Conservation (phyloP, 2,888 invertebrate genomes). For the Belgica antarctica region DNA sequence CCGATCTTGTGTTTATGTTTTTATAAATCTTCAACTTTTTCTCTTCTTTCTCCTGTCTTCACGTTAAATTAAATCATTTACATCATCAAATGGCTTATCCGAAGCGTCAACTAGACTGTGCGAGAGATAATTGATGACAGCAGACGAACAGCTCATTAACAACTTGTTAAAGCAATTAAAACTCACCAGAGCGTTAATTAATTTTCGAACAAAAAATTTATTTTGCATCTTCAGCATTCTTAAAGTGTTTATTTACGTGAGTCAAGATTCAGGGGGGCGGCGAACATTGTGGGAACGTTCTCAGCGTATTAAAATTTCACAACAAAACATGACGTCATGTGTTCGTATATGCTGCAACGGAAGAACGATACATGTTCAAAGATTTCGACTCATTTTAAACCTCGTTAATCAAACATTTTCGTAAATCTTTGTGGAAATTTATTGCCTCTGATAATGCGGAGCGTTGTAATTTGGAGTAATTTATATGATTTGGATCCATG, state of each 20-base stretch:
- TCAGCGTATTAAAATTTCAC: neutral
- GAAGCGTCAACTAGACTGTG: neutral
- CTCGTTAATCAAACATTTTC: slow-evolving; percentile 38
- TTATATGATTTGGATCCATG: slow-evolving; percentile 31
- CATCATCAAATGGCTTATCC: slow-evolving; percentile 31
- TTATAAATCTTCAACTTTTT: slow-evolving; percentile 2
- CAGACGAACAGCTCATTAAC: slow-evolving; percentile 43
- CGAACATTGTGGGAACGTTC: neutral
- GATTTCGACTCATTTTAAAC: slow-evolving; percentile 10
- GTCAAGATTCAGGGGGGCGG: neutral
- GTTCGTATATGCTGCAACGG: neutral
- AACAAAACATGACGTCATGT: neutral
- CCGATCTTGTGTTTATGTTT: slow-evolving; percentile 9
- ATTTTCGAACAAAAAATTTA: slow-evolving; percentile 24
- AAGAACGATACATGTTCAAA: neutral
- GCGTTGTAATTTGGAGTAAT: slow-evolving; percentile 34
- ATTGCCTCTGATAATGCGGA: slow-evolving; percentile 28
- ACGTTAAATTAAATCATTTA: slow-evolving; percentile 31
- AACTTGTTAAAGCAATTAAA: slow-evolving; percentile 44
- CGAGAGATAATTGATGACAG: slow-evolving; percentile 42
- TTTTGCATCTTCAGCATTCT: slow-evolving; percentile 26
- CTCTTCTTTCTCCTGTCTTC: slow-evolving; percentile 1
- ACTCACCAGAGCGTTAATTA: slow-evolving; percentile 39
- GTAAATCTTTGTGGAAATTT: slow-evolving; percentile 34
- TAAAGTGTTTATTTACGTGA: neutral